A percentile compares a stretch with the other conserved stretches of the same genome.
These are phyloP conservation scores for Columba janthina DNA, from an alignment of 2,113 vertebrate species.

Conservation along the genomic window DNA sequence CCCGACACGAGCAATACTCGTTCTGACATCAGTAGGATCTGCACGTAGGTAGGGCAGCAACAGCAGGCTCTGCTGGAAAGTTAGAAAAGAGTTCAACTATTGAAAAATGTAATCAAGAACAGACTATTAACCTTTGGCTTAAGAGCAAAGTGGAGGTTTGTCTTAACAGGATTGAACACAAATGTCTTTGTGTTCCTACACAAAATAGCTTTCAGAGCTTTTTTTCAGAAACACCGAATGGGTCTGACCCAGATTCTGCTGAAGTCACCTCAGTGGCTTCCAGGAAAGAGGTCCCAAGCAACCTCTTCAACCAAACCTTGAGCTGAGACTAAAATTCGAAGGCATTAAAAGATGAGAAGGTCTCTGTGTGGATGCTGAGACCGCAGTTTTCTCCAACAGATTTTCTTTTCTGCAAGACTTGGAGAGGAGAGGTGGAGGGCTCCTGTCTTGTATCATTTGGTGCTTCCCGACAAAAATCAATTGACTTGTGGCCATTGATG, in stretches of 20 bases:
- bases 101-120: background rate
- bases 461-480: background rate
- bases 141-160: background rate
- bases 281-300: background rate
- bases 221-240: background rate
- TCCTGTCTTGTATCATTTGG: background rate
- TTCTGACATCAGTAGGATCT: conserved; percentile 33
- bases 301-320: background rate
- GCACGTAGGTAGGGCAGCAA: background rate
- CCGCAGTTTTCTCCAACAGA: background rate
- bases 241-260: background rate
- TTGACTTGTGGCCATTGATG: background rate
- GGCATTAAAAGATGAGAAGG: background rate
- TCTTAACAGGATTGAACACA: background rate
- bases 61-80: background rate
- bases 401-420: background rate
- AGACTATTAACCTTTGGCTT: conserved; percentile 25
- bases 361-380: background rate
- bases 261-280: background rate
- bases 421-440: background rate
- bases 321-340: background rate
- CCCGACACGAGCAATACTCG: background rate
- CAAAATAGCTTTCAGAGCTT: background rate
- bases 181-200: background rate
- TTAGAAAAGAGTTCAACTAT: background rate